Conservation (phyloP, 2,888 invertebrate species). For the Odontothrips loti region DNA sequence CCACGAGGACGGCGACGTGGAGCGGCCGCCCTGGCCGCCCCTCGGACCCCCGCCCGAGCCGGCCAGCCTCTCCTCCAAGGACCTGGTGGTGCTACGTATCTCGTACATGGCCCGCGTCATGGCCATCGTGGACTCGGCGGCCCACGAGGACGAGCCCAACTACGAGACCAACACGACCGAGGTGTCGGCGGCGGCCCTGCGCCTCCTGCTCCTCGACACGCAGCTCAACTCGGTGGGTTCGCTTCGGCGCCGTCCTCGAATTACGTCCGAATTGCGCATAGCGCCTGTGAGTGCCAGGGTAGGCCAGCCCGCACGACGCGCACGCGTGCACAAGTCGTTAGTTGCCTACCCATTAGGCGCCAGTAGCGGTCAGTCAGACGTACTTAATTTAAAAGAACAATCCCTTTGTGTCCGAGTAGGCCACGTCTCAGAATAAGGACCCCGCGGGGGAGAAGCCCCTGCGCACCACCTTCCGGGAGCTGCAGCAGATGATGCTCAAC, state of each 20-base stretch:
- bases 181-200: slow-evolving; percentile 37
- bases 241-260: no score
- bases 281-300: neutral
- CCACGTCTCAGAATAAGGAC: slow-evolving; percentile 2
- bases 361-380: no score
- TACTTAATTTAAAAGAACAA: no score
- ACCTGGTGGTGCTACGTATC: slow-evolving; percentile 35
- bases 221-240: slow-evolving; percentile 38
- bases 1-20: neutral
- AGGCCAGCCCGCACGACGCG: neutral
- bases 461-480: slow-evolving; percentile 37
- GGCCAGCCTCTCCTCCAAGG: slow-evolving; percentile 30
- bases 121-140: slow-evolving; percentile 34
- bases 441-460: slow-evolving; percentile 32
- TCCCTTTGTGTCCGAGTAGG: neutral
- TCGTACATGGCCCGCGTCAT: slow-evolving; percentile 39
- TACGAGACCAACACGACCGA: slow-evolving; percentile 33
- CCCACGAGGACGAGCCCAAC: neutral
- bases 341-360: no score
- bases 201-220: slow-evolving; percentile 39
- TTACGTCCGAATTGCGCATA: no score
- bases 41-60: neutral
- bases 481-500: slow-evolving; percentile 39
- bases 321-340: no score
- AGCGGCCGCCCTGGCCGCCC: neutral